Evolutionary conservation across 2,888 invertebrate species (phyloP), one percentile per base, ranked within the genome.

Genomic region (Atherix ibis): DNA sequence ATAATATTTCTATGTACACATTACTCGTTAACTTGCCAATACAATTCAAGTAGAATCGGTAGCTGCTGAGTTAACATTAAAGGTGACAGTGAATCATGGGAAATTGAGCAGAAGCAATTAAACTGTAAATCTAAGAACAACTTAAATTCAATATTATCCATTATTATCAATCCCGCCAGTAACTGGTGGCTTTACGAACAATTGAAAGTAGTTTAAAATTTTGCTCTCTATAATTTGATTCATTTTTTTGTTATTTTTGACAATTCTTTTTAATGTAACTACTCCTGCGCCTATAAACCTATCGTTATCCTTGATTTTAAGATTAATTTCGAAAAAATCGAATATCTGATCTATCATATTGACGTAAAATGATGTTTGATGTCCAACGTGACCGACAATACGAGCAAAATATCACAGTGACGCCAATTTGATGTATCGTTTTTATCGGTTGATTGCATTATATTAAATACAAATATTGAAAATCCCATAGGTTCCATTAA

Each of bases 31-130:
- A 27, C 18, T 4, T 48, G 40, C 24, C 48, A 39, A 27, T 51
- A 48, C 0, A 56, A 37, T 25, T 51, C 51, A 4, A 61, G 31
- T 0, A 60, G 40, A 1, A 58, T 3, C 1, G 56, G 56, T 9
- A 57, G 15, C 34, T 50, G 54, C 1, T 36, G 27, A 4, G 46
- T 36, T 2, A 61, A 30, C 8, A 56, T 30, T 2, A 39, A 45
- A 35, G 56, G 57, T 5, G 56, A 55, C 13, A 61, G 33, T n/a
- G 54, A 51, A 8, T 52, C 50, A 19, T 56, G 45, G 1, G 47
- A 47, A 4, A 58, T 54, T n/a, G 47, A 48, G 32, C 55, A 56
- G 36, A 60, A 61, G 2, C 52, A 44, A 3, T 49, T 50, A 28
- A 50, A 51, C 32, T 51, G 39, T n/a, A 52, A 35, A 2, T 43